phyloP scores from a whole-genome alignment of 2,113 vertebrate genomes.

The Circaetus cinerascens region DNA sequence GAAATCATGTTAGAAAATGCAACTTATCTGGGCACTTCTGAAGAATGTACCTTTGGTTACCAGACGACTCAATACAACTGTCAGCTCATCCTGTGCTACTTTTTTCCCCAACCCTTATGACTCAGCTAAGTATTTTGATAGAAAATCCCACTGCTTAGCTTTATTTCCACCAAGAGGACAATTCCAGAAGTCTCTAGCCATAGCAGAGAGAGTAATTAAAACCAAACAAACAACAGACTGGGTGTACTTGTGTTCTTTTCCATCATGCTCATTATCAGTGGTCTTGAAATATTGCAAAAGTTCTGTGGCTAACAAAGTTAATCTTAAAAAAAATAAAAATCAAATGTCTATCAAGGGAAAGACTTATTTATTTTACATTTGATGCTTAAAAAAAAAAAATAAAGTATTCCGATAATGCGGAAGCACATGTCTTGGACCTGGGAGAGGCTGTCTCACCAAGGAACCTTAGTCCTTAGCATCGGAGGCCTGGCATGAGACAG shows the following conservation, averaged over 20 bases:
- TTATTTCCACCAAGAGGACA: constrained; percentile 16
- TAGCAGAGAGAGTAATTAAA: constrained; percentile 14
- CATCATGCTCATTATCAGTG: constrained; percentile 17
- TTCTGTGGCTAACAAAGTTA: neutral
- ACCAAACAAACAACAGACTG: neutral
- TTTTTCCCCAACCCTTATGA: neutral
- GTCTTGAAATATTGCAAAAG: constrained; percentile 31
- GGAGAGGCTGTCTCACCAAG: constrained; percentile 37
- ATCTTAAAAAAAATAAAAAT: neutral
- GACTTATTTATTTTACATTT: constrained; percentile 16
- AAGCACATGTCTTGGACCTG: constrained; percentile 10
- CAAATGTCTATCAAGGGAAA: neutral
- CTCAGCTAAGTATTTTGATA: constrained; percentile 12
- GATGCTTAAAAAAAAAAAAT: neutral
- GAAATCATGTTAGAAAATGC: neutral
- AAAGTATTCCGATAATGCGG: constrained; percentile 27
- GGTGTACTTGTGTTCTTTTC: constrained; percentile 31
- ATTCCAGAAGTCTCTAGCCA: constrained; percentile 11
- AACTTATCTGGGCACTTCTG: neutral
- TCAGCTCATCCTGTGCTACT: neutral
- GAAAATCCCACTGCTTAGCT: neutral
- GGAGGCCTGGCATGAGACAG: constrained; percentile 9
- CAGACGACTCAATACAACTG: neutral
- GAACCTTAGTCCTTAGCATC: constrained; percentile 4
- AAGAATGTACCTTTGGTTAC: neutral